phyloP scores from a whole-genome alignment of 1,140 invertebrate species.

The Bicyclus anynana region DNA sequence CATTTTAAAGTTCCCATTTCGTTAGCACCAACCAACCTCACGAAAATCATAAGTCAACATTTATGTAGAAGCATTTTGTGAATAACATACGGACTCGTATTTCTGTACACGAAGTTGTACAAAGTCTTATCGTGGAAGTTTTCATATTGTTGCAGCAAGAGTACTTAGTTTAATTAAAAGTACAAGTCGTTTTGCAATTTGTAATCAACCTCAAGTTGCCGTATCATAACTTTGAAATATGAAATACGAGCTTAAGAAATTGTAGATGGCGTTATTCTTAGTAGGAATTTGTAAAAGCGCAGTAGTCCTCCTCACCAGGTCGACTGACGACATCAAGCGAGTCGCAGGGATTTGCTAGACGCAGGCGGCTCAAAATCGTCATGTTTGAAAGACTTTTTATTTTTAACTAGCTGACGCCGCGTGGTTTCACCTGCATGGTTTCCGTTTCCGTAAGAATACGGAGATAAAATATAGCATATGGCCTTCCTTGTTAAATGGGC shows the following conservation, averaged over 20 bases:
- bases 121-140: constrained; percentile 20
- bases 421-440: no score
- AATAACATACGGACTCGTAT: constrained; percentile 9
- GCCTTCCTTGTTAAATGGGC: no score
- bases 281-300: no score
- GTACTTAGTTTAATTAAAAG: constrained; percentile 29
- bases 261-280: background rate
- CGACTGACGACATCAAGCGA: no score
- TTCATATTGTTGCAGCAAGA: constrained; percentile 12
- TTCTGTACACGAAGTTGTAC: constrained; percentile 11
- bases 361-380: no score
- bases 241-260: constrained; percentile 1
- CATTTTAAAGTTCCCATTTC: background rate
- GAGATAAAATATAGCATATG: no score
- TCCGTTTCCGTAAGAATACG: no score
- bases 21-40: background rate
- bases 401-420: no score
- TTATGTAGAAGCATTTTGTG: constrained; percentile 1
- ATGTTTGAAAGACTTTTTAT: no score
- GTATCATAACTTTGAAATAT: constrained; percentile 6
- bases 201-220: constrained; percentile 21
- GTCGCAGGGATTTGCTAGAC: no score
- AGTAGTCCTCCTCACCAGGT: no score
- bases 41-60: background rate
- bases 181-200: constrained; percentile 14